Percentiles rank a stretch among this genome's conserved stretches.
Evolutionary conservation across 2,888 invertebrate species (phyloP).

Genomic region (Lycia hirtaria): DNA sequence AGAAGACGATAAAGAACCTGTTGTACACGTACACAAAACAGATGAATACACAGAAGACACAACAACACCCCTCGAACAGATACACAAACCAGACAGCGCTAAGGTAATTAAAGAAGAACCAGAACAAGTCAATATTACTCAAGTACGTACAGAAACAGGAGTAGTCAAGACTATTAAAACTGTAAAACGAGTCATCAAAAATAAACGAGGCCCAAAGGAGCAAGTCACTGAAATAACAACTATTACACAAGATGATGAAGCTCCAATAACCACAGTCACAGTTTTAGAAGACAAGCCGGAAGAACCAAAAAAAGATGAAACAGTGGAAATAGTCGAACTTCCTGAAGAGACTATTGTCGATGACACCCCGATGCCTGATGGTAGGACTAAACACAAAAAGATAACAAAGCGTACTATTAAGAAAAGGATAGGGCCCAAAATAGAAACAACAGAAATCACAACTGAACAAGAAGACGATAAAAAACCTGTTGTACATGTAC

Average conservation of each 20-base stretch:
- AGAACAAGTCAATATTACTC: constrained; percentile 41
- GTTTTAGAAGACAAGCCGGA: constrained; percentile 60
- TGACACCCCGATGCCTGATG: constrained; percentile 52
- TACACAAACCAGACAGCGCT: constrained; percentile 62
- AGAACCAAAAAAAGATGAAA: constrained; percentile 28
- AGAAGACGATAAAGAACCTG: constrained; percentile 22
- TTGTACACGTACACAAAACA: constrained; percentile 23
- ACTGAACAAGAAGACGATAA: constrained; percentile 42
- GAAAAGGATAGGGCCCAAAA: constrained; percentile 64
- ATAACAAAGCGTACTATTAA: constrained; percentile 54
- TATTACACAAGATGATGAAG: constrained; percentile 66
- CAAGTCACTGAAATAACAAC: constrained; percentile 79
- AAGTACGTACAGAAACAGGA: constrained; percentile 55
- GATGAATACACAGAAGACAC: constrained; percentile 42
- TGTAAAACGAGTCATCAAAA: constrained; percentile 19
- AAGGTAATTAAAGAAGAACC: constrained; percentile 45
- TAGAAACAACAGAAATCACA: constrained; percentile 57
- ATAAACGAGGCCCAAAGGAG: constrained; percentile 18
- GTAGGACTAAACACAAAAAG: constrained; percentile 55
- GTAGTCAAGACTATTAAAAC: constrained; percentile 41
- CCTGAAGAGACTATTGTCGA: constrained; percentile 59
- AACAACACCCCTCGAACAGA: constrained; percentile 29
- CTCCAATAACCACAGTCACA: constrained; percentile 57
- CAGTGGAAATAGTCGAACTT: constrained; percentile 49
- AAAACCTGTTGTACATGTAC: constrained; percentile 51